Evolutionary conservation across 35 echinoderm and acorn worm species (phyloP).

Genomic region (Patiria miniata): DNA sequence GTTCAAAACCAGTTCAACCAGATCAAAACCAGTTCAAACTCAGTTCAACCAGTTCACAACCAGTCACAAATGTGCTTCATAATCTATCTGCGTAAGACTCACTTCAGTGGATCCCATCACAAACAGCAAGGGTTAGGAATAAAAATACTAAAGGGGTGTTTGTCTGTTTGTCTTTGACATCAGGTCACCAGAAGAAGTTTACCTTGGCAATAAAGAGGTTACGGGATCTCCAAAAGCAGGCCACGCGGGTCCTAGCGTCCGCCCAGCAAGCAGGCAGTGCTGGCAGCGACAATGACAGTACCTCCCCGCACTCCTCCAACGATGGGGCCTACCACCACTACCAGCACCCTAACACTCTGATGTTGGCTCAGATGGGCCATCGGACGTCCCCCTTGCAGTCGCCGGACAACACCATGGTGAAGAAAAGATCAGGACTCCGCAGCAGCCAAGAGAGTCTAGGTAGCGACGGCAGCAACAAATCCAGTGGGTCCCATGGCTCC

Average conservation of each 20-base stretch:
- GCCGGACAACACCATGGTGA: slow-evolving; percentile 46
- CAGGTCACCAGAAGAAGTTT: slow-evolving; percentile 98
- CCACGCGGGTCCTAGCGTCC: not conserved
- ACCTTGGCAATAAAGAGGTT: slow-evolving; percentile 80
- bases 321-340: slow-evolving; percentile 60
- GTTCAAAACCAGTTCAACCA: too few relatives aligned
- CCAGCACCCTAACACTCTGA: slow-evolving; percentile 19
- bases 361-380: slow-evolving; percentile 3
- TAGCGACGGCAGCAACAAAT: slow-evolving; percentile 81
- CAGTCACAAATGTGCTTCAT: too few relatives aligned
- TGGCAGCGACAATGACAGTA: slow-evolving; percentile 67
- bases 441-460: slow-evolving; percentile 90
- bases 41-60: too few relatives aligned
- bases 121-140: too few relatives aligned
- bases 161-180: not conserved
- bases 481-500: slow-evolving; percentile 63
- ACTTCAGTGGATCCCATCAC: too few relatives aligned
- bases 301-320: slow-evolving; percentile 68
- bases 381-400: slow-evolving; percentile 55
- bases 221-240: slow-evolving; percentile 79
- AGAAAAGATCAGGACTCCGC: slow-evolving; percentile 53
- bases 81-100: too few relatives aligned
- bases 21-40: too few relatives aligned
- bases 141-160: too few relatives aligned
- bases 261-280: slow-evolving; percentile 36